These are phyloP conservation scores for Drosophila kohkoa DNA, from an alignment of 1,140 invertebrate genomes.

Conservation along the genomic window DNA sequence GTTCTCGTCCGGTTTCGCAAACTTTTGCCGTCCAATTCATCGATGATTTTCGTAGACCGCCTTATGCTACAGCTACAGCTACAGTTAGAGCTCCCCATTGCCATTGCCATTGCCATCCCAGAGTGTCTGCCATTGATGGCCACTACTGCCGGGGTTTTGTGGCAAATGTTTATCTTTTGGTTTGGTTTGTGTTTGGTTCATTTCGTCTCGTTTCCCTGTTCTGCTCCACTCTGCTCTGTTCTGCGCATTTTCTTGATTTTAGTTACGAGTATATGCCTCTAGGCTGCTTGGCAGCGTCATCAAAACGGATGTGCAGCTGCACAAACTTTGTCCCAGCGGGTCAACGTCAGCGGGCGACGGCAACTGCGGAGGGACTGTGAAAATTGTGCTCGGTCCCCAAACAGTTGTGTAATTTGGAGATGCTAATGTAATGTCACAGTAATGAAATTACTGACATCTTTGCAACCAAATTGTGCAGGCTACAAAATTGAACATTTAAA, in stretches of 20 bases:
- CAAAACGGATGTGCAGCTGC: conserved; percentile 76
- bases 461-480: conserved; percentile 29
- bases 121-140: conserved; percentile 44
- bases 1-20: conserved; percentile 62
- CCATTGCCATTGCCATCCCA: conserved; percentile 39
- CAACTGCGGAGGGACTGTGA: conserved; percentile 2
- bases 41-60: conserved; percentile 71
- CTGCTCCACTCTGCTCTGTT: not conserved
- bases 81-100: conserved; percentile 14
- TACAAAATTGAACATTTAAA: conserved; percentile 1
- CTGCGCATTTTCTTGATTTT: conserved; percentile 41
- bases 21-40: conserved; percentile 78
- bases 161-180: conserved; percentile 75
- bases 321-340: conserved; percentile 57
- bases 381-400: conserved; percentile 9
- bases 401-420: conserved; percentile 53
- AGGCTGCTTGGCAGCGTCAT: conserved; percentile 46
- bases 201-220: not conserved
- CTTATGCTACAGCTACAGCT: conserved; percentile 43
- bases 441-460: conserved; percentile 65
- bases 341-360: no score
- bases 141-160: conserved; percentile 44
- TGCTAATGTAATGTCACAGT: conserved; percentile 68
- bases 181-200: conserved; percentile 33
- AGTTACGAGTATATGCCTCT: conserved; percentile 34